Evolutionary conservation across 1,140 invertebrate species (phyloP).

Genomic region (Drosophila gunungcola): DNA sequence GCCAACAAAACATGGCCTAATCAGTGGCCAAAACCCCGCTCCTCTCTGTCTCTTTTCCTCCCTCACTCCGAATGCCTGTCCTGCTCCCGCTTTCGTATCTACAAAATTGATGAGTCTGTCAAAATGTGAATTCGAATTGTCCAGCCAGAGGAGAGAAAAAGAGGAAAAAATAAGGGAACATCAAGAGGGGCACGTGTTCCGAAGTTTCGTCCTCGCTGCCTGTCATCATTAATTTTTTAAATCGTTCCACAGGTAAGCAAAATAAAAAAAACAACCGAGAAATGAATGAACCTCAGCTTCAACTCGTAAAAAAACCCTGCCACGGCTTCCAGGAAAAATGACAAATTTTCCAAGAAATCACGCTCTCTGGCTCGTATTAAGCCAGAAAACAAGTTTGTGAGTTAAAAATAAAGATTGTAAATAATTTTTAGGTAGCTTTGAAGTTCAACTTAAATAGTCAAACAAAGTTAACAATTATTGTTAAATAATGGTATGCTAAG

Average conservation of each 20-base stretch:
- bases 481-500: no score
- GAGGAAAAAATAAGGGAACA: constrained; percentile 7
- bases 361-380: constrained; percentile 18
- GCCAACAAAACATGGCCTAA: constrained; percentile 52
- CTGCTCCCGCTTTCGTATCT: constrained; percentile 55
- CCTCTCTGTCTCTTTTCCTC: neutral
- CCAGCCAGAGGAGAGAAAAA: constrained; percentile 33
- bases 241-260: constrained; percentile 58
- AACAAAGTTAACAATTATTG: no score
- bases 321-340: constrained; percentile 66
- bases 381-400: no score
- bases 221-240: constrained; percentile 83
- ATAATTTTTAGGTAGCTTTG: neutral
- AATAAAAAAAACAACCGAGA: constrained; percentile 16
- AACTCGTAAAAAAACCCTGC: constrained; percentile 12
- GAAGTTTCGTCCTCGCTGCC: constrained; percentile 43
- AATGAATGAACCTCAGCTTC: constrained; percentile 16
- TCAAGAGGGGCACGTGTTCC: constrained; percentile 66
- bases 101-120: constrained; percentile 85
- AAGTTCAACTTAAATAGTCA: no score
- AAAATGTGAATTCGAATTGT: constrained; percentile 81
- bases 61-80: neutral
- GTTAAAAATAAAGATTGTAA: no score
- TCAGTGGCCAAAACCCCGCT: constrained; percentile 38
- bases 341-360: constrained; percentile 80